These are phyloP conservation scores for Copidosoma aretas DNA, from an alignment of 2,888 invertebrate genomes.

Conservation along the genomic window DNA sequence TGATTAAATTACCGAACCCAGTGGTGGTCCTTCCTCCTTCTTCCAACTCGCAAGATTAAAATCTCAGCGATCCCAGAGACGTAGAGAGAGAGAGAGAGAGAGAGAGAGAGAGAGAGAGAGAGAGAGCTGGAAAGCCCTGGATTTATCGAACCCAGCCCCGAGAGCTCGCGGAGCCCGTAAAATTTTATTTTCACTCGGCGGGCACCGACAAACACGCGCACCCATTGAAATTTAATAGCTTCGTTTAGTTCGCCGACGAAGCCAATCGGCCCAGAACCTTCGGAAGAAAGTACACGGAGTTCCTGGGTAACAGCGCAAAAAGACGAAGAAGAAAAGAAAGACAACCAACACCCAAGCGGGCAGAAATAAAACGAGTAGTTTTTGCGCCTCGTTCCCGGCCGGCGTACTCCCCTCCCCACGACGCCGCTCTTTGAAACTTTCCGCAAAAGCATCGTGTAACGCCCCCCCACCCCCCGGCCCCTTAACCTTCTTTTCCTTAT, in stretches of 20 bases:
- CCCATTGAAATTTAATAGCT: slow-evolving; percentile 29
- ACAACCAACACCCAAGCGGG: neutral
- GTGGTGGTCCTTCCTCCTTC: too few species aligned
- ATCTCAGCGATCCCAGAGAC: too few species aligned
- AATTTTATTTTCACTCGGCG: slow-evolving; percentile 32
- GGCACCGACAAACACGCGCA: slow-evolving; percentile 4
- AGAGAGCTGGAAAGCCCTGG: too few species aligned
- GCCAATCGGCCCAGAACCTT: slow-evolving; percentile 18
- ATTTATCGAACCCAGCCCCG: too few species aligned
- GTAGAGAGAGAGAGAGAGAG: too few species aligned
- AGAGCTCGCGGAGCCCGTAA: slow-evolving; percentile 11
- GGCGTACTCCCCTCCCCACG: neutral
- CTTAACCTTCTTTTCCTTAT: neutral
- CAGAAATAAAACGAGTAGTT: neutral
- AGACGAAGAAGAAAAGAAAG: neutral
- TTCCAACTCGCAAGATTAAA: too few species aligned
- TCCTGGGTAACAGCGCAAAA: neutral
- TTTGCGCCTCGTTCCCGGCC: neutral
- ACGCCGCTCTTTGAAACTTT: slow-evolving; percentile 11
- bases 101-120: too few species aligned
- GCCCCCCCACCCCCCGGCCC: neutral
- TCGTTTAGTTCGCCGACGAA: slow-evolving; percentile 26
- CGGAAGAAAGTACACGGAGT: neutral
- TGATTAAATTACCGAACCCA: too few species aligned
- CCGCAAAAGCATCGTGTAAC: slow-evolving; percentile 22